A percentile compares a stretch with the other conserved stretches of the same genome.
phyloP scores from a whole-genome alignment of 2,888 invertebrate species.

The Operophtera brumata region DNA sequence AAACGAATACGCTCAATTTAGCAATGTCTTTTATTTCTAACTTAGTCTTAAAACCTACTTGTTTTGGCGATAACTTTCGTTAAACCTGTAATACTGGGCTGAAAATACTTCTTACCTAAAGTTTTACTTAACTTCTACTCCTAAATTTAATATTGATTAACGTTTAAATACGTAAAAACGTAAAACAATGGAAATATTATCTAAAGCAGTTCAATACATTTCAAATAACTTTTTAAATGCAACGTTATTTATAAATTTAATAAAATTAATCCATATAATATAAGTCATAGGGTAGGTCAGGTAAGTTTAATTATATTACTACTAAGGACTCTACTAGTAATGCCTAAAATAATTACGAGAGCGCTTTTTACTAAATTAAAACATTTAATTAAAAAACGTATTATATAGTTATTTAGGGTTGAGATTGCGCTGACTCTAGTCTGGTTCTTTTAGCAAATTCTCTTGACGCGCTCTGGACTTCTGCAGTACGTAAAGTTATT shows the following conservation, averaged over 20 bases:
- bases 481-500: constrained; percentile 92
- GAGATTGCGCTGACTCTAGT: constrained; percentile 54
- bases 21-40: constrained; percentile 31
- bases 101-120: neutral
- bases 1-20: constrained; percentile 19
- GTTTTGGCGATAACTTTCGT: neutral
- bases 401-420: constrained; percentile 7
- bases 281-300: no score
- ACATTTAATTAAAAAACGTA: neutral
- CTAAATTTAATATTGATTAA: no score
- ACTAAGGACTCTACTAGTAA: no score
- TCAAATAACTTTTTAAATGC: constrained; percentile 3
- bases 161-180: no score
- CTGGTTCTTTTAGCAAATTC: constrained; percentile 85
- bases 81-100: constrained; percentile 4
- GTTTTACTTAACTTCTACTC: no score
- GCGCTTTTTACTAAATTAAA: neutral
- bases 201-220: no score
- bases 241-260: no score
- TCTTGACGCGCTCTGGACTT: constrained; percentile 91
- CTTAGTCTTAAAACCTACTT: neutral
- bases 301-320: no score
- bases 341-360: neutral
- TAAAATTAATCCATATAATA: no score
- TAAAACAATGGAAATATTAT: no score